These are phyloP conservation scores for Lepus americanus DNA, from an alignment of 2,113 vertebrate genomes.

Conservation along the genomic window DNA sequence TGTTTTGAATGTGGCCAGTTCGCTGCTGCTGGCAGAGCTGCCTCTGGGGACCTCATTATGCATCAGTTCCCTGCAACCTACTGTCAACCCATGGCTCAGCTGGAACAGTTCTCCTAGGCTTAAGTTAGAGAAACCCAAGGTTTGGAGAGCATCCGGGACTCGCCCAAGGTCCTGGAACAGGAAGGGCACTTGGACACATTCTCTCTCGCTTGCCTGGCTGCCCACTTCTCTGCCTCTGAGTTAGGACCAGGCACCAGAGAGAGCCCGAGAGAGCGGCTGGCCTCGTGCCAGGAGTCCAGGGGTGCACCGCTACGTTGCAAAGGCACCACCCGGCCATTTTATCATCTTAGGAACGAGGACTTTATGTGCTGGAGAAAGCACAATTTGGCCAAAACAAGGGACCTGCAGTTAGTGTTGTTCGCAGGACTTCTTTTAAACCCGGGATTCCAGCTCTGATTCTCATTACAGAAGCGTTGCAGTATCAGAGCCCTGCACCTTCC, in stretches of 20 bases:
- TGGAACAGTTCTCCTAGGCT: not conserved
- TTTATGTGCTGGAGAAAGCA: not conserved
- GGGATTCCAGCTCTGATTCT: not conserved
- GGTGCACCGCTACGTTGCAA: not conserved
- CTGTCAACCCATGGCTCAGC: not conserved
- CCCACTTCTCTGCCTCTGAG: rapidly evolving
- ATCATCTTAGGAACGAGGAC: not conserved
- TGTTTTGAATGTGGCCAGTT: too few relatives aligned
- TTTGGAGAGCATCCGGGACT: not conserved
- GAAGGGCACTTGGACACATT: rapidly evolving
- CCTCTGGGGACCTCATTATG: too few relatives aligned
- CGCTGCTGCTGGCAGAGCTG: too few relatives aligned
- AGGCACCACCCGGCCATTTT: not conserved
- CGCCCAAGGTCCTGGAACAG: rapidly evolving
- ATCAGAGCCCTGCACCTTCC: not conserved
- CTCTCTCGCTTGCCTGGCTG: rapidly evolving
- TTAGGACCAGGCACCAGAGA: not conserved
- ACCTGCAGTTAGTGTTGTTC: not conserved
- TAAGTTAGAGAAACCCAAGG: not conserved
- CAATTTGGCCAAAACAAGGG: not conserved
- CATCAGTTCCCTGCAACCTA: not conserved
- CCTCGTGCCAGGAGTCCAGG: not conserved
- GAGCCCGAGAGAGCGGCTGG: rapidly evolving
- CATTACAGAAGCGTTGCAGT: not conserved
- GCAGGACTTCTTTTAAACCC: not conserved